Conservation (phyloP, 2,888 invertebrate genomes). For the Tiliacea aurago region DNA sequence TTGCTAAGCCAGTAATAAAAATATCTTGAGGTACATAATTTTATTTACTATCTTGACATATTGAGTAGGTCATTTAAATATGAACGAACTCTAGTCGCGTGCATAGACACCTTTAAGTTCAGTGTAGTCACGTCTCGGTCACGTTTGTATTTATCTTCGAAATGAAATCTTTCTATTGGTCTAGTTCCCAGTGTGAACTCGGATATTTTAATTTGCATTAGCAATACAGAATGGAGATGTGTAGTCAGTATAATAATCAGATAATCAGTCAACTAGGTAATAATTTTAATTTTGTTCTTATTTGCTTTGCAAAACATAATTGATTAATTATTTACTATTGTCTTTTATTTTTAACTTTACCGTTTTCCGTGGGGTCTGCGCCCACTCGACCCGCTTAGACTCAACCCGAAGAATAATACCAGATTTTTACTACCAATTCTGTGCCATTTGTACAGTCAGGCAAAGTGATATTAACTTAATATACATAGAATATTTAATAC, state of each 20-base stretch:
- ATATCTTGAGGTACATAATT: slow-evolving; percentile 11
- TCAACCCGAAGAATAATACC: too few species aligned
- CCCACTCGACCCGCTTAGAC: too few species aligned
- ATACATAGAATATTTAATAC: too few species aligned
- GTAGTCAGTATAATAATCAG: neutral
- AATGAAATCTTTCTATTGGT: slow-evolving; percentile 20
- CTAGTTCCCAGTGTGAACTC: slow-evolving; percentile 10
- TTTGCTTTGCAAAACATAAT: slow-evolving; percentile 2
- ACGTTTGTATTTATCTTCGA: slow-evolving; percentile 50
- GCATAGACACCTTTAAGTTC: slow-evolving; percentile 56
- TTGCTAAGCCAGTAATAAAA: slow-evolving; percentile 16
- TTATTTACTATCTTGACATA: slow-evolving; percentile 35
- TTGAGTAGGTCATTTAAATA: slow-evolving; percentile 56
- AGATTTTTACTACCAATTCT: too few species aligned
- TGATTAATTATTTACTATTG: neutral
- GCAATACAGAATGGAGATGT: neutral
- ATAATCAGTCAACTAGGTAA: neutral
- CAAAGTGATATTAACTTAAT: too few species aligned
- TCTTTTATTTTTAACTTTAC: too few species aligned
- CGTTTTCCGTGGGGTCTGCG: too few species aligned
- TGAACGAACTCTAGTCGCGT: slow-evolving; percentile 57
- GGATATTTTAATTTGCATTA: slow-evolving; percentile 4
- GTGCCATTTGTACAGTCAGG: too few species aligned
- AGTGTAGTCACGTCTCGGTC: slow-evolving; percentile 61
- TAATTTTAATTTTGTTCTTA: neutral